These are phyloP conservation scores for Polyommatus icarus DNA, from an alignment of 2,888 invertebrate species.

Conservation along the genomic window DNA sequence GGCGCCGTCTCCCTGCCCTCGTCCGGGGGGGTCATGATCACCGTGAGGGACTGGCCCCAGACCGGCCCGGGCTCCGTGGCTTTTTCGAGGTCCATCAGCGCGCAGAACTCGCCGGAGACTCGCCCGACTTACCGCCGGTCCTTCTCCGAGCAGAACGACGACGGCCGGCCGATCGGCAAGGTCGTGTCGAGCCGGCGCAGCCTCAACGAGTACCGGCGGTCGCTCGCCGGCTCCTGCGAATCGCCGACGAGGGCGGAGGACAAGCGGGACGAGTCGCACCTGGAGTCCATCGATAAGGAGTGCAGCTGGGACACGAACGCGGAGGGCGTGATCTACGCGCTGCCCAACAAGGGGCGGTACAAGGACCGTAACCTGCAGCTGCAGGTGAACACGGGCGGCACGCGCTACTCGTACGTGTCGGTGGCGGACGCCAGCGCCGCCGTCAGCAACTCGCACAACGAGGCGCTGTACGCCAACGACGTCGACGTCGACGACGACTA, in stretches of 20 bases:
- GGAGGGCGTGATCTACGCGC: slow-evolving; percentile 75
- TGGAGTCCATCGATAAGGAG: slow-evolving; percentile 78
- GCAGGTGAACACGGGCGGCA: slow-evolving; percentile 75
- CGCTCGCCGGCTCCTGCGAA: slow-evolving; percentile 63
- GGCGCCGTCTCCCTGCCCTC: slow-evolving; percentile 70
- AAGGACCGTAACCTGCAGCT: slow-evolving; percentile 73
- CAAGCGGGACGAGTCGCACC: slow-evolving; percentile 68
- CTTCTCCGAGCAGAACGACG: slow-evolving; percentile 71
- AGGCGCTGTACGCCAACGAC: slow-evolving; percentile 69
- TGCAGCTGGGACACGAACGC: slow-evolving; percentile 81
- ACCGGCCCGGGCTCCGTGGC: slow-evolving; percentile 59
- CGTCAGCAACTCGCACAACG: slow-evolving; percentile 75
- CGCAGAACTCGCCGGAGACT: slow-evolving; percentile 72
- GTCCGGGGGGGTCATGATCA: slow-evolving; percentile 82
- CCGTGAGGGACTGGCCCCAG: slow-evolving; percentile 83
- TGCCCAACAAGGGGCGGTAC: slow-evolving; percentile 76
- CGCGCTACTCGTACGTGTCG: slow-evolving; percentile 72
- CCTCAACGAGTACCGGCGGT: slow-evolving; percentile 71
- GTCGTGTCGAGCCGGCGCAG: slow-evolving; percentile 74
- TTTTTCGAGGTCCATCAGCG: slow-evolving; percentile 66
- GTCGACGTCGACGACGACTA: slow-evolving; percentile 72
- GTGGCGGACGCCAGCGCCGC: slow-evolving; percentile 72
- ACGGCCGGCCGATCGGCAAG: slow-evolving; percentile 64
- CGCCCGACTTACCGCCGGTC: slow-evolving; percentile 72
- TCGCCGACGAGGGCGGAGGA: slow-evolving; percentile 55